Evolutionary conservation across 1,140 invertebrate species (phyloP), one percentile per base, ranked within the genome.

Genomic region (Ladona fulva): DNA sequence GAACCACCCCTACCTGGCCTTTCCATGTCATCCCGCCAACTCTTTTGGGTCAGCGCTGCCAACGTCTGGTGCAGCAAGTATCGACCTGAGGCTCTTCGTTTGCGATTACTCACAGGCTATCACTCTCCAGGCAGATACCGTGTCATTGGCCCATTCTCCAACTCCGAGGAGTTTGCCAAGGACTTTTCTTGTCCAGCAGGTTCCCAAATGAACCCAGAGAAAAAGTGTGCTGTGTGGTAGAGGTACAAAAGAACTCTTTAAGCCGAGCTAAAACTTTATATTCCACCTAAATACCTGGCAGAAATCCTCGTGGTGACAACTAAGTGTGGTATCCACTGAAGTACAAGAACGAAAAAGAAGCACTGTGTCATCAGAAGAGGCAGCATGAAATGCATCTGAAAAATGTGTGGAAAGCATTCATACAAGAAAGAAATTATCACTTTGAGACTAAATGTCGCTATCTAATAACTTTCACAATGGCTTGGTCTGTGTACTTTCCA

Each of bases 141-240:
- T 44, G 94, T 98, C 0, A 87, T 93, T 74, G 96, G 96, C 7
- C 94, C 96, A 0, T 85, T 98, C 22, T 94, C 94, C 42, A 99
- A 99, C 84, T 92, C 94, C 86, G 88, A 91, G 75, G 92, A 96
- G 77, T 99, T 98, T 85, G 87, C 94, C 0, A 85, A 88, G 77
- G 95, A 96, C 84, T 98, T 96, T 85, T 91, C 92, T 74, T 99
- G 97, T 85, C 92, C 93, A 0, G 77, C 86, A 0, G 92, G 91
- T 1, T 91, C 92, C 0, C 89, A 88, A 37, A 97, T 98, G 95
- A 98, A 98, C 85, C 95, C 96, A 0, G 82, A 84, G 19, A 88
- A 94, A 0, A 98, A 97, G 84, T 99, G 97, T 86, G 87, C 88
- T 83, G 90, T 94, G 19, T 94, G 92, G 92, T 94, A 91, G 86